Conservation (phyloP, 2,888 invertebrate species). For the Nemapogon koenigi region DNA sequence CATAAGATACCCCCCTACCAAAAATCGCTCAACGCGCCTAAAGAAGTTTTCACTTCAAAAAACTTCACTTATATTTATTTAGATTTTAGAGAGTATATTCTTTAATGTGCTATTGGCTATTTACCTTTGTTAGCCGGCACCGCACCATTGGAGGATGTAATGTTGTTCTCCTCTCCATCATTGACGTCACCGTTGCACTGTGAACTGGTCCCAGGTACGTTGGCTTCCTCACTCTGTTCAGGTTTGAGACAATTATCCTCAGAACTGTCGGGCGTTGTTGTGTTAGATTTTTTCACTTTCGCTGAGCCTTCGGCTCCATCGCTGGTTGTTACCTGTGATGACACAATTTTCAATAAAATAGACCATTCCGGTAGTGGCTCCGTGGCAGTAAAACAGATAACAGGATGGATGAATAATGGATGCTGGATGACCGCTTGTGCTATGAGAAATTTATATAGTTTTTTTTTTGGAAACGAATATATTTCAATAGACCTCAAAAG, state of each 20-base stretch:
- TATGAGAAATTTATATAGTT: too few species aligned
- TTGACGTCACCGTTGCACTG: slow-evolving; percentile 50
- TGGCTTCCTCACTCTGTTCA: slow-evolving; percentile 42
- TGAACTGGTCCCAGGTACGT: slow-evolving; percentile 24
- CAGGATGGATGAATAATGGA: too few species aligned
- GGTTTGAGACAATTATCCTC: slow-evolving; percentile 46
- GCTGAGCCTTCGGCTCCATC: slow-evolving; percentile 29
- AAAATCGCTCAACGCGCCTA: too few species aligned
- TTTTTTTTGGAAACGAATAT: too few species aligned
- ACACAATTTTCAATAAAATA: neutral
- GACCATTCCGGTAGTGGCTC: too few species aligned
- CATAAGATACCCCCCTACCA: too few species aligned
- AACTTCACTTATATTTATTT: too few species aligned
- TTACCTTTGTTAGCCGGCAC: slow-evolving; percentile 42
- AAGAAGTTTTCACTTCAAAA: too few species aligned
- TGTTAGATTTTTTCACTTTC: slow-evolving; percentile 28
- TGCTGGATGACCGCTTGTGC: too few species aligned
- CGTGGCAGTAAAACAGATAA: neutral
- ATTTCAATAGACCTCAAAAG: too few species aligned
- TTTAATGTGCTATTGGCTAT: neutral
- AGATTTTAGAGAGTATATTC: too few species aligned
- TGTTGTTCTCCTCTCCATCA: slow-evolving; percentile 46
- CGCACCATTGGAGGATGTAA: slow-evolving; percentile 61
- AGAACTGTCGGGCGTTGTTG: slow-evolving; percentile 49
- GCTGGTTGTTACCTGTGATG: slow-evolving; percentile 34